These are phyloP conservation scores for Paedocypris micromegethes DNA, from an alignment of 2,797 vertebrate species.

Conservation along the genomic window DNA sequence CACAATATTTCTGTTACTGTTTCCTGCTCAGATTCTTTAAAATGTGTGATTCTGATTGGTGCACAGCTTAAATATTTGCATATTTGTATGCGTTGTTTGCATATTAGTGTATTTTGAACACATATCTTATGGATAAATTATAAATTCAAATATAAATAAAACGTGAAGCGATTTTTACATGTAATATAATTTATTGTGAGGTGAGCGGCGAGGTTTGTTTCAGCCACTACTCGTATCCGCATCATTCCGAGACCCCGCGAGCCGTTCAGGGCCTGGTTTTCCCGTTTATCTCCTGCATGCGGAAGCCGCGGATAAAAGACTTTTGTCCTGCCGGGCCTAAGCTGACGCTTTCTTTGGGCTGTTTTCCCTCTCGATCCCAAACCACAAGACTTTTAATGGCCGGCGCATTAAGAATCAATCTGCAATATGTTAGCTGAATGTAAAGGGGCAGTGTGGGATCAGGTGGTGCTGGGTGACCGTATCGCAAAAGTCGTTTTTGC, in stretches of 20 bases:
- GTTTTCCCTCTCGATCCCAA: slow-evolving; percentile 27
- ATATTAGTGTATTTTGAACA: no score
- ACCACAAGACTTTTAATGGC: slow-evolving; percentile 27
- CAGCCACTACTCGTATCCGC: slow-evolving; percentile 18
- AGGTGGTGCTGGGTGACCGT: no score
- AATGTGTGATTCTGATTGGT: no score
- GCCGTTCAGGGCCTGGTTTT: slow-evolving; percentile 26
- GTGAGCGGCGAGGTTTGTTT: slow-evolving; percentile 15
- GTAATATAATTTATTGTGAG: no score
- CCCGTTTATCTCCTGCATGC: slow-evolving; percentile 11
- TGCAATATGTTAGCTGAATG: slow-evolving; percentile 41
- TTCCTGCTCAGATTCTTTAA: no score
- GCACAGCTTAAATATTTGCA: no score
- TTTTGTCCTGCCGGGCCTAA: slow-evolving; percentile 18
- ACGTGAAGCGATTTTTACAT: no score
- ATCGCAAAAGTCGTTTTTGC: no score
- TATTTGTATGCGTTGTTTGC: no score
- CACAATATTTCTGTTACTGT: no score
- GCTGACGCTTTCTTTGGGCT: slow-evolving; percentile 2
- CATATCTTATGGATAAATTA: no score
- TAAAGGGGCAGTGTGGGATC: background rate
- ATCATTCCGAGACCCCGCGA: slow-evolving; percentile 23
- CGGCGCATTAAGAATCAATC: slow-evolving; percentile 40
- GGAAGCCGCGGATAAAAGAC: slow-evolving; percentile 28
- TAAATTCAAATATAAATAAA: no score